Evolutionary conservation across 2,113 vertebrate species (phyloP).

Genomic region (Eira barbara): DNA sequence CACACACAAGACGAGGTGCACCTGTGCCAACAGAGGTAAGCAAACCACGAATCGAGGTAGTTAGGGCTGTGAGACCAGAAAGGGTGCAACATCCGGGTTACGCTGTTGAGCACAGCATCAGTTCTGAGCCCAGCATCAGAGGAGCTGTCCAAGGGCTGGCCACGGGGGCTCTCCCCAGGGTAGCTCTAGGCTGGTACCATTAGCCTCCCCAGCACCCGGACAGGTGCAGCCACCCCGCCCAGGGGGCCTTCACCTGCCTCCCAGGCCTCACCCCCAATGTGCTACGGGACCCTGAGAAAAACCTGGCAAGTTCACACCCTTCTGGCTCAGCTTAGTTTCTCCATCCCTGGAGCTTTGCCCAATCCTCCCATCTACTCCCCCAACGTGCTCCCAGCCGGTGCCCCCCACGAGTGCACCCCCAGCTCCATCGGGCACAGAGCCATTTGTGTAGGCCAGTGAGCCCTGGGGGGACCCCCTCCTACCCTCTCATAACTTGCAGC

Average conservation of each 20-base stretch:
- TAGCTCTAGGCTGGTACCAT: rapidly evolving
- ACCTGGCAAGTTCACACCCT: too few relatives aligned
- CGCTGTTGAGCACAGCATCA: neutral
- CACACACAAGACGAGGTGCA: rapidly evolving
- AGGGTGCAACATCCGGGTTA: rapidly evolving
- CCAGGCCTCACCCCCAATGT: rapidly evolving
- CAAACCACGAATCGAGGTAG: rapidly evolving
- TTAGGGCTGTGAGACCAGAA: neutral
- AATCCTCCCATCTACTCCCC: neutral
- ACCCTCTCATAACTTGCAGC: rapidly evolving
- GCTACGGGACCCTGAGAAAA: neutral
- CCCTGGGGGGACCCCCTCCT: neutral
- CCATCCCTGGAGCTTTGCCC: neutral
- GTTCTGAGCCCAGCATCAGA: neutral
- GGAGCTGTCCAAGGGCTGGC: neutral
- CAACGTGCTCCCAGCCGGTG: neutral
- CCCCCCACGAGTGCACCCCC: rapidly evolving
- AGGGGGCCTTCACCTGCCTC: too few relatives aligned
- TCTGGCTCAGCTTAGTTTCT: rapidly evolving
- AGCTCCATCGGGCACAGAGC: neutral
- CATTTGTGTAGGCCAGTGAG: neutral
- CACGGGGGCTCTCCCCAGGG: too few relatives aligned
- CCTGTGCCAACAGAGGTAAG: rapidly evolving
- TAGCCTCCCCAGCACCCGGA: neutral
- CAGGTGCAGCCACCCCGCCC: rapidly evolving